These are phyloP conservation scores for Eupithecia exiguata DNA, from an alignment of 2,888 invertebrate species.

Conservation along the genomic window DNA sequence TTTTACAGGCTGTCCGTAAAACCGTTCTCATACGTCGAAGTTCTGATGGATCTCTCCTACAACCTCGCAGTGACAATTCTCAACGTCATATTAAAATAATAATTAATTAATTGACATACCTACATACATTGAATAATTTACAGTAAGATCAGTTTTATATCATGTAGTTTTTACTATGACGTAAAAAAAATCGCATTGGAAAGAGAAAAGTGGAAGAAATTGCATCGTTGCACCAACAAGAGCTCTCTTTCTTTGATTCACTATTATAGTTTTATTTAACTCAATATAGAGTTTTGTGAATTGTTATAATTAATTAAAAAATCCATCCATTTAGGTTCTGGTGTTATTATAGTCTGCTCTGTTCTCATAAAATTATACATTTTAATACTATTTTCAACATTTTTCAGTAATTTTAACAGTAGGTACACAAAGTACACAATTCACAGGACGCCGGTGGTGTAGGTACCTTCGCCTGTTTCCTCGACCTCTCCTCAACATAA, in stretches of 20 bases:
- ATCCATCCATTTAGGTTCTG: neutral
- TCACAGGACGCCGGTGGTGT: too few species aligned
- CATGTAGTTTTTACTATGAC: neutral
- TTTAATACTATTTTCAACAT: too few species aligned
- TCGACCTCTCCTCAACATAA: too few species aligned
- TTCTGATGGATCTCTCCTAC: constrained; percentile 76
- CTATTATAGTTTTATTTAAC: too few species aligned
- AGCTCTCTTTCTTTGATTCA: too few species aligned
- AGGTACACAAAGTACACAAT: too few species aligned
- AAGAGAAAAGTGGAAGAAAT: too few species aligned
- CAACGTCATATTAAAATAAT: constrained; percentile 76
- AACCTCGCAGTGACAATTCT: constrained; percentile 58
- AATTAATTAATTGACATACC: constrained; percentile 54
- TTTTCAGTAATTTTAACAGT: too few species aligned
- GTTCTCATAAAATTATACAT: neutral
- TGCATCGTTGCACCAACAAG: too few species aligned
- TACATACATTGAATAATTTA: neutral
- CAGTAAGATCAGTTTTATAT: neutral
- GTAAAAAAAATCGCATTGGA: too few species aligned
- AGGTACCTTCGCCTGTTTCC: too few species aligned
- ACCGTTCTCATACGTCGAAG: constrained; percentile 73
- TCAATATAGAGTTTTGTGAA: neutral
- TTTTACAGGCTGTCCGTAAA: constrained; percentile 70
- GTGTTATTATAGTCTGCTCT: too few species aligned
- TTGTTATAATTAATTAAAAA: neutral